Percentiles rank a stretch among this genome's conserved stretches.
These are phyloP conservation scores for Acleris holmiana DNA, from an alignment of 2,888 invertebrate genomes.

Conservation along the genomic window DNA sequence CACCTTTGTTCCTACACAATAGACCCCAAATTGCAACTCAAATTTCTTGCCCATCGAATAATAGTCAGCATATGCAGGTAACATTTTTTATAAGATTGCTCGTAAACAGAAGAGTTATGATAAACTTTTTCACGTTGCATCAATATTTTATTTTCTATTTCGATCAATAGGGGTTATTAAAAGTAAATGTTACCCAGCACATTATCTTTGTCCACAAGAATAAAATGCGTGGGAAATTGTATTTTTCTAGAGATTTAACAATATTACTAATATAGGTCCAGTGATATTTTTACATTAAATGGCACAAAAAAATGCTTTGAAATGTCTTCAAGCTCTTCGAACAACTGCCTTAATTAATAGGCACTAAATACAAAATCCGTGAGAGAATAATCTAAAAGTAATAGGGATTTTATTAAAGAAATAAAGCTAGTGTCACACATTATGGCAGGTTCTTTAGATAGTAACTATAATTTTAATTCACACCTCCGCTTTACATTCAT, in stretches of 20 bases:
- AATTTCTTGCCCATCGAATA: slow-evolving; percentile 72
- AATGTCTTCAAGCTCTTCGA: slow-evolving; percentile 60
- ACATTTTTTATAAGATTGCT: slow-evolving; percentile 53
- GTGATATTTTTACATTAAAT: no score
- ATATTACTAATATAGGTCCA: no score
- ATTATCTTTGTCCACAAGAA: neutral
- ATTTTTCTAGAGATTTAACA: no score
- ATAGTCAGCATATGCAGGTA: slow-evolving; percentile 66
- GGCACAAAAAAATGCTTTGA: slow-evolving; percentile 44
- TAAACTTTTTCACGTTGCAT: slow-evolving; percentile 44
- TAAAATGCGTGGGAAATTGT: neutral
- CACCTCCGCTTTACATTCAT: slow-evolving; percentile 42
- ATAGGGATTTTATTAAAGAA: slow-evolving; percentile 64
- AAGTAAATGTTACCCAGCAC: neutral
- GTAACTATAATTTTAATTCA: slow-evolving; percentile 48
- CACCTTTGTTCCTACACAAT: slow-evolving; percentile 80
- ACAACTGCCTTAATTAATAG: slow-evolving; percentile 72
- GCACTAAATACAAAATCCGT: slow-evolving; percentile 68
- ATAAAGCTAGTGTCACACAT: slow-evolving; percentile 62
- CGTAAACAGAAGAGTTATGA: slow-evolving; percentile 50
- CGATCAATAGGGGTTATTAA: slow-evolving; percentile 12
- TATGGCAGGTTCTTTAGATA: slow-evolving; percentile 48
- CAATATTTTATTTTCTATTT: slow-evolving; percentile 27
- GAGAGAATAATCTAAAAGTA: slow-evolving; percentile 69
- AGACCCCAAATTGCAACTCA: slow-evolving; percentile 79